Percentiles rank a stretch among this genome's conserved stretches.
These are phyloP conservation scores for Actinernus sp. DNA, from an alignment of 92 coral and sea anemone genomes.

Conservation along the genomic window DNA sequence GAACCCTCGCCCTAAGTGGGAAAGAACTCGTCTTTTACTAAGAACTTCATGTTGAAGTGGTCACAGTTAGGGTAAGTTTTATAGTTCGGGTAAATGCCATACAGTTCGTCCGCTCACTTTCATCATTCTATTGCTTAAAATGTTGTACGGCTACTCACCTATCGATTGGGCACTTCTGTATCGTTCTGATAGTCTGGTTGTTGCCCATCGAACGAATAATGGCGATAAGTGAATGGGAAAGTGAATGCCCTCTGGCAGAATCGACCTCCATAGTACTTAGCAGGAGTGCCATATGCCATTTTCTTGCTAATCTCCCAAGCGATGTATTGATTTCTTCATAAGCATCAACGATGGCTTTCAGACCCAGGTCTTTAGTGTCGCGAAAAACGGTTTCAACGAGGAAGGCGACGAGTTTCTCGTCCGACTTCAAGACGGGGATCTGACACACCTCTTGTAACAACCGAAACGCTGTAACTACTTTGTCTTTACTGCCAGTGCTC, in stretches of 20 bases:
- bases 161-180: too few relatives aligned
- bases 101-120: too few relatives aligned
- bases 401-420: slow-evolving; percentile 1
- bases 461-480: slow-evolving; percentile 8
- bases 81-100: too few relatives aligned
- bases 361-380: slow-evolving; percentile 7
- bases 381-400: slow-evolving; percentile 4
- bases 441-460: slow-evolving; percentile 8
- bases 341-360: slow-evolving; percentile 38
- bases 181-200: too few relatives aligned
- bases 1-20: too few relatives aligned
- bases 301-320: not conserved
- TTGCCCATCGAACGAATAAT: too few relatives aligned
- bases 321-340: slow-evolving; percentile 6
- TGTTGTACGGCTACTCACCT: too few relatives aligned
- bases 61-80: too few relatives aligned
- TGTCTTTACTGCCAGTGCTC: not conserved
- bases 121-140: too few relatives aligned
- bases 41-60: too few relatives aligned
- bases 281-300: slow-evolving; percentile 10
- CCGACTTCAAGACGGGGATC: not conserved
- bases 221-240: too few relatives aligned
- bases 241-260: slow-evolving; percentile 9
- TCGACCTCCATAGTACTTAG: slow-evolving; percentile 2
- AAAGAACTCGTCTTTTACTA: too few relatives aligned